A percentile compares a stretch with the other conserved stretches of the same genome.
phyloP scores from a whole-genome alignment of 2,888 invertebrate species.

The Amiota communis region DNA sequence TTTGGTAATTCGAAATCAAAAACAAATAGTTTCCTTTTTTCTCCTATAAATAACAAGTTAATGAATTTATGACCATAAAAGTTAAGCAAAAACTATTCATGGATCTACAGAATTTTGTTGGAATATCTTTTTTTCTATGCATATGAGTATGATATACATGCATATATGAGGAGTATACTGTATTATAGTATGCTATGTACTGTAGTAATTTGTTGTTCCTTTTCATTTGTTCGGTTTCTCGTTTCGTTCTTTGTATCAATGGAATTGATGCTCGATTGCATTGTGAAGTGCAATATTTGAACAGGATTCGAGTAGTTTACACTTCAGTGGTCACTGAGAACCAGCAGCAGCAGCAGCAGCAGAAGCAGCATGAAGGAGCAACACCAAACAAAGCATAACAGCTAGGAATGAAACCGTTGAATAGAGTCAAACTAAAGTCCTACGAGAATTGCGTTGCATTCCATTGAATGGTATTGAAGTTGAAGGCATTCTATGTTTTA shows the following conservation, averaged over 20 bases:
- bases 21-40: not conserved
- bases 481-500: too few relatives aligned
- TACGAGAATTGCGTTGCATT: too few relatives aligned
- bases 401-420: not conserved
- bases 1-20: too few relatives aligned
- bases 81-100: constrained; percentile 46
- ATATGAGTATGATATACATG: not conserved
- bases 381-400: not conserved
- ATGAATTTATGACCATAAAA: constrained; percentile 64
- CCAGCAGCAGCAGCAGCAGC: not conserved
- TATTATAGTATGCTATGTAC: too few relatives aligned
- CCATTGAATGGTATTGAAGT: too few relatives aligned
- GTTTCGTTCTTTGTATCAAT: not conserved
- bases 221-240: too few relatives aligned
- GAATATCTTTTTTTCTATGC: constrained; percentile 33
- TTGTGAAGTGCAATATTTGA: constrained; percentile 18
- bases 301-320: constrained; percentile 1
- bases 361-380: not conserved
- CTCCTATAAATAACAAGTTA: constrained; percentile 50
- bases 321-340: constrained; percentile 24
- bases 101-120: not conserved
- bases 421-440: not conserved
- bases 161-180: too few relatives aligned
- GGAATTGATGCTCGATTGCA: constrained; percentile 8
- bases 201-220: too few relatives aligned